Conservation (phyloP, 2,113 vertebrate species). For the Hyla sarda region DNA sequence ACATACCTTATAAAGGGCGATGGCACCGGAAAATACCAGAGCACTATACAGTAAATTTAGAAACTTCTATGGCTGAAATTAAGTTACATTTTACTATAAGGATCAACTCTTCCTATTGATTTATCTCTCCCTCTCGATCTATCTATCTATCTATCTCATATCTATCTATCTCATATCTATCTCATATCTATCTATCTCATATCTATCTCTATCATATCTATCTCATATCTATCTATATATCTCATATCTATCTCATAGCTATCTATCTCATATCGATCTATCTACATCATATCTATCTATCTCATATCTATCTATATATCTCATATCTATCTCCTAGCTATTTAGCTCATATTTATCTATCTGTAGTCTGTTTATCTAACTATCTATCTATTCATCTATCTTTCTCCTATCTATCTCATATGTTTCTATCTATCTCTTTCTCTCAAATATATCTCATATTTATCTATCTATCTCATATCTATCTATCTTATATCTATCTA, state of each 20-base stretch:
- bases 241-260: neutral
- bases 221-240: neutral
- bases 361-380: neutral
- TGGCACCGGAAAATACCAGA: neutral
- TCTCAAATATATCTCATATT: neutral
- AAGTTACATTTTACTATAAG: neutral
- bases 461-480: constrained; percentile 12
- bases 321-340: neutral
- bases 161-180: constrained; percentile 2
- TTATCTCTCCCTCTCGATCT: too few species aligned
- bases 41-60: neutral
- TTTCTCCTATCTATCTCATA: neutral
- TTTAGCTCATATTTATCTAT: neutral
- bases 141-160: too few species aligned
- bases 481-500: constrained; percentile 4
- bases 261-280: constrained; percentile 3
- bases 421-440: constrained; percentile 4
- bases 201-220: neutral
- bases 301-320: neutral
- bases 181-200: neutral
- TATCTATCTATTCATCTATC: constrained; percentile 4
- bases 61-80: neutral
- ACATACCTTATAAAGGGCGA: constrained; percentile 48
- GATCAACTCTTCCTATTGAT: neutral
- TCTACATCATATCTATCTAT: neutral